These are phyloP conservation scores for Megamerina dolium DNA, from an alignment of 2,888 invertebrate species.

Conservation along the genomic window DNA sequence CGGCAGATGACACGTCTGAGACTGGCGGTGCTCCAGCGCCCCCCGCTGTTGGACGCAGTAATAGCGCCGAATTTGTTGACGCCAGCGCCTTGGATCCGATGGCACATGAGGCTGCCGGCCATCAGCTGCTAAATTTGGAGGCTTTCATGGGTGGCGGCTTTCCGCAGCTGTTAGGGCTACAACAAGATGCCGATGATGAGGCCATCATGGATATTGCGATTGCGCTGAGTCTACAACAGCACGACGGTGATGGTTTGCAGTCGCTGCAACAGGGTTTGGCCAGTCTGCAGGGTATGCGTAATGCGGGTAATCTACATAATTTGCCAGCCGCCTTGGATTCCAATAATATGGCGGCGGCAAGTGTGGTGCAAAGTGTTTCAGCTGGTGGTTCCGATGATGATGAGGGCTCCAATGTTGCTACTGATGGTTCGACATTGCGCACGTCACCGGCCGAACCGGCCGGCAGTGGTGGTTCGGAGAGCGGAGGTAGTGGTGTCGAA, in stretches of 20 bases:
- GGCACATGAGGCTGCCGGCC: slow-evolving; percentile 27
- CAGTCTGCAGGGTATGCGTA: slow-evolving; percentile 43
- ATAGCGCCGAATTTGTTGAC: slow-evolving; percentile 25
- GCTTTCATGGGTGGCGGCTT: slow-evolving; percentile 58
- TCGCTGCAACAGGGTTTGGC: slow-evolving; percentile 52
- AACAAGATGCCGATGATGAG: slow-evolving; percentile 94
- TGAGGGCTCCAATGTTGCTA: slow-evolving; percentile 91
- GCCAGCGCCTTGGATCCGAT: slow-evolving; percentile 26
- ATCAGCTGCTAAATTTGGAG: slow-evolving; percentile 49
- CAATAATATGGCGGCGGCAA: slow-evolving; percentile 16
- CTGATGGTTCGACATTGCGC: slow-evolving; percentile 86
- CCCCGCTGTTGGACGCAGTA: slow-evolving; percentile 27
- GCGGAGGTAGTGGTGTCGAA: slow-evolving; percentile 87
- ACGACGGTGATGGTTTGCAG: slow-evolving; percentile 56
- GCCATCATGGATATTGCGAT: slow-evolving; percentile 96
- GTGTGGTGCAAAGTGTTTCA: slow-evolving; percentile 50
- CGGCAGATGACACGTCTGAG: slow-evolving; percentile 31
- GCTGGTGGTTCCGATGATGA: slow-evolving; percentile 85
- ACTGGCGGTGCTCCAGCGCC: slow-evolving; percentile 25
- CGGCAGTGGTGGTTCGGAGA: slow-evolving; percentile 73
- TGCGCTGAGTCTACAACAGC: slow-evolving; percentile 85
- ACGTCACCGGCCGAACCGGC: slow-evolving; percentile 76
- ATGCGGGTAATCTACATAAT: slow-evolving; percentile 46
- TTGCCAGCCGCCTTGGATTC: slow-evolving; percentile 45
- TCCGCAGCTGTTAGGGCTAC: slow-evolving; percentile 77